Evolutionary conservation across 2,888 invertebrate species (phyloP).

Genomic region (Drosophila leonis): DNA sequence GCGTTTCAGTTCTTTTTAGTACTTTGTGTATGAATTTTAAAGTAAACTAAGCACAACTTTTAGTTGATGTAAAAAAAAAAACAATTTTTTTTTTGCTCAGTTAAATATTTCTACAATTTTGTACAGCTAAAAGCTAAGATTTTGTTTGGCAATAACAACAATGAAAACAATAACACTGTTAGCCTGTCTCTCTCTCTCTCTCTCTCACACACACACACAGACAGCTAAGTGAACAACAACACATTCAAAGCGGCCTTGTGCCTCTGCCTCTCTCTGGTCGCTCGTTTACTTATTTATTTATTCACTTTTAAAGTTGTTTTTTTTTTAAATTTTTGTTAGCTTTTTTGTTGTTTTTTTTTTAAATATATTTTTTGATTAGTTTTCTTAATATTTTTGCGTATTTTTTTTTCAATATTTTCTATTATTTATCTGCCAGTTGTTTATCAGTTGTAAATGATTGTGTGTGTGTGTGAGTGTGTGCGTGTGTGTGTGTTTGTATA

Average conservation of each 20-base stretch:
- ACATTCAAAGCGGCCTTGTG: constrained; percentile 62
- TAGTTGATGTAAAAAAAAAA: not conserved
- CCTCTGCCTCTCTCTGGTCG: not conserved
- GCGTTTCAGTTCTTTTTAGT: constrained; percentile 3
- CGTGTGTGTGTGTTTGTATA: constrained; percentile 10
- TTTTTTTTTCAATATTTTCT: constrained; percentile 42
- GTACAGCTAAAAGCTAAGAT: no score
- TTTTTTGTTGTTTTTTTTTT: not conserved
- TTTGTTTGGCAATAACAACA: constrained; percentile 15
- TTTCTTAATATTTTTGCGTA: constrained; percentile 32
- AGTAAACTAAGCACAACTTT: not conserved
- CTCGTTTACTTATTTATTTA: constrained; percentile 25
- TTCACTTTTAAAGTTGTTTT: constrained; percentile 1
- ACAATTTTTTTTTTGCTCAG: no score
- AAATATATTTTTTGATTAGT: constrained; percentile 2
- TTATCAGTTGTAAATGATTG: constrained; percentile 48
- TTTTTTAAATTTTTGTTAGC: not conserved
- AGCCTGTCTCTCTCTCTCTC: not conserved
- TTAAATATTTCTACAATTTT: no score
- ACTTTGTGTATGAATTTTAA: not conserved
- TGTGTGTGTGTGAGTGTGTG: constrained; percentile 6
- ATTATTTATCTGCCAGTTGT: constrained; percentile 30
- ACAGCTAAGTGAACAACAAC: constrained; percentile 17
- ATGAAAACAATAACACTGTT: constrained; percentile 36
- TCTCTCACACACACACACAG: not conserved